Evolutionary conservation across 2,797 vertebrate genomes (phyloP).

Genomic region (Fundulus diaphanus): DNA sequence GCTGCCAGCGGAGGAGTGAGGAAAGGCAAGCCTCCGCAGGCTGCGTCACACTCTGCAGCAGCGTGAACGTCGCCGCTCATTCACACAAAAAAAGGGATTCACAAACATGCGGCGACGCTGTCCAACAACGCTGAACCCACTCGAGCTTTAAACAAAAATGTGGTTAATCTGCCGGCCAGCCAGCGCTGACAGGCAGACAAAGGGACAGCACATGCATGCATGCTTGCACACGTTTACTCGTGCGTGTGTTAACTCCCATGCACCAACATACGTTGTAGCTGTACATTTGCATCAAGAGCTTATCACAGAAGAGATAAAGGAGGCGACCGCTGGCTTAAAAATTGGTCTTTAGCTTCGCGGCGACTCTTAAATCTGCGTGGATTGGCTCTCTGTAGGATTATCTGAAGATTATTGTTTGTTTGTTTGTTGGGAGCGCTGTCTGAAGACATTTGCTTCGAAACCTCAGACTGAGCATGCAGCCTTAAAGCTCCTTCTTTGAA

Average conservation of each 20-base stretch:
- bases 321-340: constrained; percentile 40
- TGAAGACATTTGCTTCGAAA: constrained; percentile 54
- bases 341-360: constrained; percentile 46
- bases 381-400: constrained; percentile 63
- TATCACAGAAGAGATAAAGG: constrained; percentile 46
- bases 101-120: constrained; percentile 34
- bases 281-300: constrained; percentile 10
- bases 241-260: constrained; percentile 15
- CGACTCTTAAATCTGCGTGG: constrained; percentile 62
- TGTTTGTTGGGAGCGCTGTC: constrained; percentile 48
- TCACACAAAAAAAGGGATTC: constrained; percentile 64
- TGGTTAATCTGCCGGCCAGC: constrained; percentile 65
- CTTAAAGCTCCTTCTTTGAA: constrained; percentile 39
- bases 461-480: constrained; percentile 33
- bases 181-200: constrained; percentile 55
- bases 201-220: constrained; percentile 31
- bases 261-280: constrained; percentile 34
- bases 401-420: constrained; percentile 65
- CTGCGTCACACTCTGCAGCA: constrained; percentile 47
- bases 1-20: constrained; percentile 36
- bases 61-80: constrained; percentile 44
- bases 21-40: constrained; percentile 66
- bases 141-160: constrained; percentile 63
- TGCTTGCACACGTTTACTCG: constrained; percentile 26
- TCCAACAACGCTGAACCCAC: constrained; percentile 46